phyloP scores from a whole-genome alignment of 35 echinoderm and acorn worm genomes.

The Patiria miniata region DNA sequence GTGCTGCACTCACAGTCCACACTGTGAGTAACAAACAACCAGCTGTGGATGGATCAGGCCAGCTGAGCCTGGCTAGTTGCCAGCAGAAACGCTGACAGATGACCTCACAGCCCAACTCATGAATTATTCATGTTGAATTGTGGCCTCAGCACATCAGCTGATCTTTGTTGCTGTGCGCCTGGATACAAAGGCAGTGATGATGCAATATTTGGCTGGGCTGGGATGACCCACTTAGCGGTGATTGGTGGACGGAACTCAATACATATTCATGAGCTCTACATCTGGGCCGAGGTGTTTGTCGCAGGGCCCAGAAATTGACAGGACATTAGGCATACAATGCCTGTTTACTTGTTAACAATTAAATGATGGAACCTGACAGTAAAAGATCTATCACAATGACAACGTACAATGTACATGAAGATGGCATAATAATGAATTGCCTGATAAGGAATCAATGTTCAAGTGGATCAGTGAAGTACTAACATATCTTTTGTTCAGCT shows the following conservation, averaged over 20 bases:
- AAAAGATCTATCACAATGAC: too few species aligned
- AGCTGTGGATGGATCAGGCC: neutral
- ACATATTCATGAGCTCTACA: too few species aligned
- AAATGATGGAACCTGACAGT: too few species aligned
- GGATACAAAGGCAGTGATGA: slow-evolving; percentile 7
- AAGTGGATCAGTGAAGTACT: too few species aligned
- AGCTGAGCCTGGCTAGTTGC: neutral
- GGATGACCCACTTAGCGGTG: neutral
- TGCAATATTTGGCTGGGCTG: neutral
- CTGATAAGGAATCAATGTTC: too few species aligned
- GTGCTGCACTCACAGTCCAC: neutral
- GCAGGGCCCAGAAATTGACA: too few species aligned
- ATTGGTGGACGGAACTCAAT: neutral
- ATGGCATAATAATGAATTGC: too few species aligned
- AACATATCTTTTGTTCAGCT: too few species aligned
- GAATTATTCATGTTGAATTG: neutral
- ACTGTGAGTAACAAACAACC: neutral
- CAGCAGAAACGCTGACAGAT: neutral
- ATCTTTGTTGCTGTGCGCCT: neutral
- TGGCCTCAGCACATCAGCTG: neutral
- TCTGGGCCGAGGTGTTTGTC: too few species aligned
- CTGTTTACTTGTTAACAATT: too few species aligned
- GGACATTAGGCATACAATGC: too few species aligned
- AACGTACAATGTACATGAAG: too few species aligned
- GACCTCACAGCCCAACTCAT: neutral